These are phyloP conservation scores for Antechinus flavipes DNA, from an alignment of 2,113 vertebrate genomes.

Conservation along the genomic window DNA sequence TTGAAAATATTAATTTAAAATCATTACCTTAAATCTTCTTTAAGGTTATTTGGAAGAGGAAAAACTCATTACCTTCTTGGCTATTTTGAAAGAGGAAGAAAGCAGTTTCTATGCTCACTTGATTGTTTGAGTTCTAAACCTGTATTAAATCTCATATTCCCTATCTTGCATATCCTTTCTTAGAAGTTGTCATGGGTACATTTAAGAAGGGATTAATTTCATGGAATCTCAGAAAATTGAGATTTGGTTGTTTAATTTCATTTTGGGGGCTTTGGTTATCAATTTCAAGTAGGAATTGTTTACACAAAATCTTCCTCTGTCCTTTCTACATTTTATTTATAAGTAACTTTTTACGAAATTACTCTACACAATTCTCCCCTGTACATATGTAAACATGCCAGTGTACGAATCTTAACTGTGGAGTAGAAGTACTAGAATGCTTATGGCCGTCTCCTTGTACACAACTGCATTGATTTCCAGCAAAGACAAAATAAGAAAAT, in stretches of 20 bases:
- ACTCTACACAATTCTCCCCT: slow-evolving; percentile 86
- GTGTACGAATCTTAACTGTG: slow-evolving; percentile 90
- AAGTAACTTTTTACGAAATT: slow-evolving; percentile 83
- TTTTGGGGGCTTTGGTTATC: slow-evolving; percentile 76
- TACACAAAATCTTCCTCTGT: slow-evolving; percentile 69
- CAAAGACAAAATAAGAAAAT: slow-evolving; percentile 68
- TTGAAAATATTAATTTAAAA: neutral
- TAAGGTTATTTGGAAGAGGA: neutral
- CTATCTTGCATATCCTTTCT: slow-evolving; percentile 37
- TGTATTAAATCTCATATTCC: slow-evolving; percentile 25
- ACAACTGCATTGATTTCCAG: slow-evolving; percentile 78
- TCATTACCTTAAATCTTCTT: slow-evolving; percentile 29
- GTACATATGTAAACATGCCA: slow-evolving; percentile 97
- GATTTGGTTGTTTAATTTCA: slow-evolving; percentile 38
- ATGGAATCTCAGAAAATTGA: slow-evolving; percentile 52
- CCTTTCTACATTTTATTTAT: slow-evolving; percentile 80
- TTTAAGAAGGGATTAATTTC: slow-evolving; percentile 45
- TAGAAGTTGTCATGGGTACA: slow-evolving; percentile 47
- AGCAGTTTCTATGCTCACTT: slow-evolving; percentile 41
- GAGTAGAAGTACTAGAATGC: slow-evolving; percentile 90
- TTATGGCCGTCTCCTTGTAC: slow-evolving; percentile 94
- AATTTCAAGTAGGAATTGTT: slow-evolving; percentile 62
- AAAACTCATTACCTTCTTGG: slow-evolving; percentile 56
- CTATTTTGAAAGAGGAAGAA: slow-evolving; percentile 1
- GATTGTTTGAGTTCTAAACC: slow-evolving; percentile 36